Evolutionary conservation across 1,140 invertebrate species (phyloP).

Genomic region (Phymorhynchus buccinoides): DNA sequence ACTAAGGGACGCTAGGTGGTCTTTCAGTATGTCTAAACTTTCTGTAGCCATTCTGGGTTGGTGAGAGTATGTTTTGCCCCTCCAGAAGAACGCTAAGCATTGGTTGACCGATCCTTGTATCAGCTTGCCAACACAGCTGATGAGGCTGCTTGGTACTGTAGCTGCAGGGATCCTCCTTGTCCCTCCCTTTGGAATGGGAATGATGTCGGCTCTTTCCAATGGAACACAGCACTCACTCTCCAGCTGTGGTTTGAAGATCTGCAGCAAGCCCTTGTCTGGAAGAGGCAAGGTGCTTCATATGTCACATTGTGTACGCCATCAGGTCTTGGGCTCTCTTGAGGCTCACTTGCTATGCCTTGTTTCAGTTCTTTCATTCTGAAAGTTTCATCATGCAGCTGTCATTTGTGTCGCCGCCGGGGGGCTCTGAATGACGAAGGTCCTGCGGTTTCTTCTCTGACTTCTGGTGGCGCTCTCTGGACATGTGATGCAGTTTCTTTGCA

Average conservation of each 20-base stretch:
- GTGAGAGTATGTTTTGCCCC: too few species aligned
- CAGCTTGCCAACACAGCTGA: constrained; percentile 38
- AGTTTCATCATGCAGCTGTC: constrained; percentile 1
- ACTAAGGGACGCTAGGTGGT: too few species aligned
- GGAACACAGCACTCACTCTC: constrained; percentile 5
- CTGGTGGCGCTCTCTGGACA: neutral
- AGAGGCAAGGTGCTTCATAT: constrained; percentile 31
- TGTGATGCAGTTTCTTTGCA: neutral
- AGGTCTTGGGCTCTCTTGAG: constrained; percentile 40
- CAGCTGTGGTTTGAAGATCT: constrained; percentile 47
- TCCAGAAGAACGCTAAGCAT: too few species aligned
- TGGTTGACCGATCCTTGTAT: constrained; percentile 31
- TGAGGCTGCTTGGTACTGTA: constrained; percentile 42
- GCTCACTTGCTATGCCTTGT: neutral
- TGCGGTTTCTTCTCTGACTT: constrained; percentile 11
- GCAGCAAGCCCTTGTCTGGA: constrained; percentile 26
- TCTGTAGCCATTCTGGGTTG: too few species aligned
- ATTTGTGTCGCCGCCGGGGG: constrained; percentile 9
- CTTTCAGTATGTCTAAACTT: too few species aligned
- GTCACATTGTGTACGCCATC: constrained; percentile 42
- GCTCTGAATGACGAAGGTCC: constrained; percentile 8
- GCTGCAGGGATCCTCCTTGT: constrained; percentile 14
- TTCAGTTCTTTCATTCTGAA: too few species aligned
- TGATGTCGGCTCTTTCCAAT: too few species aligned
- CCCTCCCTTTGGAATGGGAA: constrained; percentile 44